phyloP scores from a whole-genome alignment of 2,113 vertebrate genomes.

The Fregetta grallaria region DNA sequence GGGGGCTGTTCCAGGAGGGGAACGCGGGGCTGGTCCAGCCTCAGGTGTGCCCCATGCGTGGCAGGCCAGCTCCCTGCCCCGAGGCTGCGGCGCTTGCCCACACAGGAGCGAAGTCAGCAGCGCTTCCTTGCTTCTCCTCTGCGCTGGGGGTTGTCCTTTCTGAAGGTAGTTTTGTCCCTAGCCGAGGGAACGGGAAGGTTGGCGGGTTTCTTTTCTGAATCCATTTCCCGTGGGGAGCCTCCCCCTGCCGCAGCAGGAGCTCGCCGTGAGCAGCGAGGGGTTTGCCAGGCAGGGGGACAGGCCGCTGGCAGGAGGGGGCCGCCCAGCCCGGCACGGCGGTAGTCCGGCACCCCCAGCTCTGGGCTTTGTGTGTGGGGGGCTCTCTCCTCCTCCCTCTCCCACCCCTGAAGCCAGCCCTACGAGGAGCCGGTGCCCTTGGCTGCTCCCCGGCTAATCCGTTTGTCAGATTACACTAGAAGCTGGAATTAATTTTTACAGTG shows the following conservation, averaged over 20 bases:
- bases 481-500: constrained; percentile 29
- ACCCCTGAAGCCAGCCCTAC: background rate
- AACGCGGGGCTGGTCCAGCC: background rate
- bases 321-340: background rate
- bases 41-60: too few species aligned
- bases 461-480: constrained; percentile 45
- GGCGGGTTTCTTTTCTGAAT: background rate
- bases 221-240: background rate
- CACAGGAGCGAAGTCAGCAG: background rate
- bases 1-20: background rate
- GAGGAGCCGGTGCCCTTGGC: background rate
- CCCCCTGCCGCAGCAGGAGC: background rate
- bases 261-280: accelerated
- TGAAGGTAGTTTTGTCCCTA: constrained; percentile 10
- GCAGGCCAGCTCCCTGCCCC: background rate
- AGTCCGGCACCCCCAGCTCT: background rate
- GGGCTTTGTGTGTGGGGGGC: accelerated
- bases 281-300: background rate
- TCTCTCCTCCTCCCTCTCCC: background rate
- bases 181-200: background rate
- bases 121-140: background rate
- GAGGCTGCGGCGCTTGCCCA: background rate
- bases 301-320: background rate
- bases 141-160: background rate
- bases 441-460: background rate